phyloP scores from a whole-genome alignment of 1,140 invertebrate genomes.

The Cotesia glomerata region DNA sequence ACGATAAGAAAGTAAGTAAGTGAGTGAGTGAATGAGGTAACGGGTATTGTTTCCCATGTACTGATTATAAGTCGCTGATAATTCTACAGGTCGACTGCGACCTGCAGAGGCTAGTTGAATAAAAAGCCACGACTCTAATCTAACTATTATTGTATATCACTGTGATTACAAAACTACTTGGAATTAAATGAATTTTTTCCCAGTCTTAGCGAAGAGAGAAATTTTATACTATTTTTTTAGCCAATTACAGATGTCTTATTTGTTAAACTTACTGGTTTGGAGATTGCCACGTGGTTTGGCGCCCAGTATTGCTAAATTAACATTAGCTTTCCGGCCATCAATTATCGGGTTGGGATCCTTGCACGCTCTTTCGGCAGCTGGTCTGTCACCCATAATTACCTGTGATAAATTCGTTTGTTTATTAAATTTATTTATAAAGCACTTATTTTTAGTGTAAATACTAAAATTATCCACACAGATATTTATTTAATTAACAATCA shows the following conservation, averaged over 20 bases:
- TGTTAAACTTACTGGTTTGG: conserved; percentile 72
- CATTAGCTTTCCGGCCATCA: conserved; percentile 97
- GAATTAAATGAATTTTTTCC: too few relatives aligned
- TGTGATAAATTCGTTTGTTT: conserved; percentile 55
- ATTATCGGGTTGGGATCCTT: conserved; percentile 99
- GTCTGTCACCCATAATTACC: conserved; percentile 96
- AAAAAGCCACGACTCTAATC: neutral
- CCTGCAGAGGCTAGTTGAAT: neutral
- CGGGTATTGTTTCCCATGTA: conserved; percentile 1
- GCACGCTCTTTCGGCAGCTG: conserved; percentile 92
- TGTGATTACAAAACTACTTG: neutral
- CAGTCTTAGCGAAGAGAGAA: too few relatives aligned
- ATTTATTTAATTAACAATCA: too few relatives aligned
- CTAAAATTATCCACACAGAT: neutral
- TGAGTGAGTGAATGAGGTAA: neutral
- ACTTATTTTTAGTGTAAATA: neutral
- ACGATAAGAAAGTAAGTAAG: neutral
- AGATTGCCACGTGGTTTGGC: conserved; percentile 92
- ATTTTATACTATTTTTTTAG: too few relatives aligned
- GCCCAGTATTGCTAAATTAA: conserved; percentile 96
- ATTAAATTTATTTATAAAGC: neutral
- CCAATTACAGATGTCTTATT: too few relatives aligned
- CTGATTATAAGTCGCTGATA: neutral
- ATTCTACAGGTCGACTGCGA: neutral
- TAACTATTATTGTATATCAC: neutral